Base-by-base conservation (phyloP, 2,888 invertebrate genomes). In the Xylota segnis region DNA sequence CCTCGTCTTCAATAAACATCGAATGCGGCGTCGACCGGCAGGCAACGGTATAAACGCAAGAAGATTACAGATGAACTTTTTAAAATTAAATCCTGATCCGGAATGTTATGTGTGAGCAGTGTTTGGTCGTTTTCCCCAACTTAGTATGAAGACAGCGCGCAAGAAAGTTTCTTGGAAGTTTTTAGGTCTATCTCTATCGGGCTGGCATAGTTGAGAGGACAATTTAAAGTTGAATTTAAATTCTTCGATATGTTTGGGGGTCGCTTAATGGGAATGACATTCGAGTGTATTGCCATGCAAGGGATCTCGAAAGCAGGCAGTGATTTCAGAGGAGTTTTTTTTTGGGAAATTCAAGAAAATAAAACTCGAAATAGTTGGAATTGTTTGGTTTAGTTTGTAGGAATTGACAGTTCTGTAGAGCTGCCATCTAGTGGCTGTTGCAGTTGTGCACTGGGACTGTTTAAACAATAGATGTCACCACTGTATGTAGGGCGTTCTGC, bases 21-120 rank as follows among this genome's bases (percentile, higher is more conserved):
- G 72, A 68, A 78, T 68, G 54, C 52, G 78, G 56, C 56, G n/a
- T n/a, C n/a, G 63, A 2, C 4, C 29, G 65, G 27, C 18, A 12
- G 40, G 43, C 23, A 3, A 23, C 23, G 23, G 4, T 29, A 29
- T 50, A 79, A 72, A 29, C 72, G 47, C 68, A 58, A 74, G 47
- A 59, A 79, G 84, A 79, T 84, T 84, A 79, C 79, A 84, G 70
- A 79, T 71, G 84, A 84, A 84, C 75, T 79, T 79, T 84, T 79
- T 84, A 59, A 75, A 84, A 84, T 79, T 76, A 79, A 84, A 84
- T 84, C 75, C 79, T 65, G 43, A 76, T 70, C 58, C 29, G 74
- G 83, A 84, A 84, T 78, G 63, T 81, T 72, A 54, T 77, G 68
- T 71, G 45, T 37, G 50, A 34, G 10, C 54, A 32, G 52, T 66